Evolutionary conservation across 1,140 invertebrate species (phyloP).

Genomic region (Delia radicum): DNA sequence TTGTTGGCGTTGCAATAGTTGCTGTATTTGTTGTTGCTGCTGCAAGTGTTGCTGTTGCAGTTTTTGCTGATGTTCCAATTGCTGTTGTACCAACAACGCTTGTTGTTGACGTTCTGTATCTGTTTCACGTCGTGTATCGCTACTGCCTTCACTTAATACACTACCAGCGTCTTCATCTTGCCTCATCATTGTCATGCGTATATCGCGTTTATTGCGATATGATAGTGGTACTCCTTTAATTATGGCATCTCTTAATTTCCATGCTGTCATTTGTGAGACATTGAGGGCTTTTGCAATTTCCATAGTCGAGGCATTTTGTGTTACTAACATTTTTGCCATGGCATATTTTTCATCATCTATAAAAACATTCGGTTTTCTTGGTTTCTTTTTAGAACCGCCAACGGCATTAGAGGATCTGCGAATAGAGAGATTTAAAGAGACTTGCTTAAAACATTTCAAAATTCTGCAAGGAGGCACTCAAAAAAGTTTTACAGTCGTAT

Average conservation of each 20-base stretch:
- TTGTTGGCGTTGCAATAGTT: constrained; percentile 32
- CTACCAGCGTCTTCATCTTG: background rate
- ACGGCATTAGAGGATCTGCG: background rate
- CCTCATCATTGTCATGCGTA: constrained; percentile 17
- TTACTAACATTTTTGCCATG: constrained; percentile 51
- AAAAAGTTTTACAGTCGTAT: no score
- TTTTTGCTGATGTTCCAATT: constrained; percentile 27
- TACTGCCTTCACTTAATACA: background rate
- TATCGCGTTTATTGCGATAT: constrained; percentile 48
- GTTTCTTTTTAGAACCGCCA: constrained; percentile 37
- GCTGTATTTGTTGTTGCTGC: constrained; percentile 36
- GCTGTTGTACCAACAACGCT: constrained; percentile 29
- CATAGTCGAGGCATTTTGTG: constrained; percentile 52
- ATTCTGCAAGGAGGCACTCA: no score
- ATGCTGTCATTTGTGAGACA: constrained; percentile 54
- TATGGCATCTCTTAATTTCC: constrained; percentile 53
- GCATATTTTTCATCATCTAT: constrained; percentile 53
- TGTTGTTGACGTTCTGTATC: constrained; percentile 19
- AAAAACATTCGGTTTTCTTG: constrained; percentile 53
- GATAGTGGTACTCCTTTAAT: constrained; percentile 50
- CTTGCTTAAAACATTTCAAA: no score
- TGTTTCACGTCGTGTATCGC: background rate
- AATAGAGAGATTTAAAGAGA: no score
- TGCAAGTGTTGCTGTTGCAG: constrained; percentile 32
- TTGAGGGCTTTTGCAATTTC: constrained; percentile 49